Evolutionary conservation across 2,888 invertebrate species (phyloP).

Genomic region (Arrhopalites spinosus): DNA sequence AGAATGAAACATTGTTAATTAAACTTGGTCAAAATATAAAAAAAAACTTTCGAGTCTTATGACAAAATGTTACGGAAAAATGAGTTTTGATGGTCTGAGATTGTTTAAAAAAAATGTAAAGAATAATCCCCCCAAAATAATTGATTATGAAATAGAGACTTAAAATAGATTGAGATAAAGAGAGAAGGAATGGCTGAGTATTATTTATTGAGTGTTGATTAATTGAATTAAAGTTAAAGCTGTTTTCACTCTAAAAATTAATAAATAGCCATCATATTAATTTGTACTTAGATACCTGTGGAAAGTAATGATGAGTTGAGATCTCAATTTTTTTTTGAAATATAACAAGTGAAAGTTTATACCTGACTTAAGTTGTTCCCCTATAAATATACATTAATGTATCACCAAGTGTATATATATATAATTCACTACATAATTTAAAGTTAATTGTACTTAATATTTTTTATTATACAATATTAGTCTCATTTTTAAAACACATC

Average conservation of each 20-base stretch:
- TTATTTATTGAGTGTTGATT: neutral
- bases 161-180: neutral
- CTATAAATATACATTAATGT: neutral
- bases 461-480: neutral
- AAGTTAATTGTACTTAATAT: conserved; percentile 15
- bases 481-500: too few relatives aligned
- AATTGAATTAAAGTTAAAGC: too few relatives aligned
- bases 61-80: neutral
- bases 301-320: conserved; percentile 11
- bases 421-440: neutral
- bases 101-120: too few relatives aligned
- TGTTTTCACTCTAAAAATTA: too few relatives aligned
- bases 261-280: neutral
- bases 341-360: conserved; percentile 18
- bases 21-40: too few relatives aligned
- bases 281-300: conserved; percentile 20
- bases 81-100: too few relatives aligned
- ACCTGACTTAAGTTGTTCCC: conserved; percentile 22
- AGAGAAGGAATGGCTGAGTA: neutral
- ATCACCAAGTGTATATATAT: conserved; percentile 11
- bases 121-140: too few relatives aligned
- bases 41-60: too few relatives aligned
- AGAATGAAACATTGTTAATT: too few relatives aligned
- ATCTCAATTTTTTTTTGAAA: conserved; percentile 20
- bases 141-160: neutral